Evolutionary conservation across 2,888 invertebrate genomes (phyloP), one percentile per base, ranked within the genome.

Genomic region (Mayetiola destructor): DNA sequence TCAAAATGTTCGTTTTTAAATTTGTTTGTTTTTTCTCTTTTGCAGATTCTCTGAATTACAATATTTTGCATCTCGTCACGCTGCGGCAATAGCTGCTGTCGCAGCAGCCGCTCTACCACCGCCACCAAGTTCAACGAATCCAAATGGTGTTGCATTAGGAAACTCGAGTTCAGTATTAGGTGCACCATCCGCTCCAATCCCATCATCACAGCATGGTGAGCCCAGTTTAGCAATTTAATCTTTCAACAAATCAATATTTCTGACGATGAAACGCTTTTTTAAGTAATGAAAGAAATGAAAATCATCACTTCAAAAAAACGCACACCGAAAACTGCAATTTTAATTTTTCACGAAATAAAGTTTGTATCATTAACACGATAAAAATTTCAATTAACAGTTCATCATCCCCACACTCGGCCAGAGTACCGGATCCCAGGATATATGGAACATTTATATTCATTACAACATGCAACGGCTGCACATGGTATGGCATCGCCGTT

Each of bases 401-500:
- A 76, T 74, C 67, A 76, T 70, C 68, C 72, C 66, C 70, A 72
- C 39, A 71, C 72, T 61, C 82, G 82, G 73, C 81, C 82, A 64
- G 82, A 84, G 61, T 84, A 83, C 69, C 78, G 84, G 71, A 79
- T 84, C 67, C 78, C 78, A 62, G 80, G 81, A 68, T 85, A 84
- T 75, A 84, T 85, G 82, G 85, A 85, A 75, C 84, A 84, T 73
- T 77, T 85, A 63, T 85, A 85, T 69, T 79, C 83, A 59, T 76
- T 83, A 63, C 82, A 84, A 66, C 82, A 85, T 70, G 77, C 77
- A 70, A 76, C 77, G 63, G 69, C 75, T 67, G 80, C 79, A n/a
- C n/a, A n/a, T n/a, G n/a, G n/a, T n/a, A n/a, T n/a, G n/a, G n/a
- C n/a, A n/a, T n/a, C n/a, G n/a, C n/a, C n/a, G n/a, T n/a, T n/a